Evolutionary conservation across 1,140 invertebrate species (phyloP).

Genomic region (Parasteatoda tepidariorum): DNA sequence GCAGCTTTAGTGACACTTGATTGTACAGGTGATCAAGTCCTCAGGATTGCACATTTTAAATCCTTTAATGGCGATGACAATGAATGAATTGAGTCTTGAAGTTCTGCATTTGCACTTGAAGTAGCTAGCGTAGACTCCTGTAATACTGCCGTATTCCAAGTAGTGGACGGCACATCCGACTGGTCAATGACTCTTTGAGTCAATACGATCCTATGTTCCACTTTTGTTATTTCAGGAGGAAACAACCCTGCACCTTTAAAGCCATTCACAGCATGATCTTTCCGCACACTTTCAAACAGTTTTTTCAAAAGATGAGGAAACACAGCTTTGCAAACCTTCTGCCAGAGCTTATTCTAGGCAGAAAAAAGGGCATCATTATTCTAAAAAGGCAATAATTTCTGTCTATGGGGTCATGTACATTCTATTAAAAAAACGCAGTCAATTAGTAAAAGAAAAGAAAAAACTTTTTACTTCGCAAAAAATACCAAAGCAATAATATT

Average conservation of each 20-base stretch:
- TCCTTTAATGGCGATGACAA: not conserved
- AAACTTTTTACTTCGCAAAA: no score
- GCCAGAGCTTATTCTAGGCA: no score
- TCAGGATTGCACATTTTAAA: conserved; percentile 11
- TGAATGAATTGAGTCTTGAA: not conserved
- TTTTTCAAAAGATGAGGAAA: not conserved
- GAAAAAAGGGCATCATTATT: no score
- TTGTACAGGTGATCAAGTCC: not conserved
- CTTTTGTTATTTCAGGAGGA: not conserved
- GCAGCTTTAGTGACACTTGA: conserved; percentile 2
- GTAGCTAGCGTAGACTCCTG: no score
- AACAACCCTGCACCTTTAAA: not conserved
- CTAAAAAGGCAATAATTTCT: no score
- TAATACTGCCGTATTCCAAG: not conserved
- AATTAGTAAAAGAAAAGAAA: no score
- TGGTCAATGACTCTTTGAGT: not conserved
- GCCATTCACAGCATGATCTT: conserved; percentile 8
- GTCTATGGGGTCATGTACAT: no score
- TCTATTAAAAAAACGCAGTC: no score
- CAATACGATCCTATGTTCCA: not conserved
- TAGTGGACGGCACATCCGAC: not conserved
- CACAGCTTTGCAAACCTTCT: conserved; percentile 3
- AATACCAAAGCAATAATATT: no score
- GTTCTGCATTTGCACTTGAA: no score
- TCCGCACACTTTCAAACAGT: not conserved